Conservation (phyloP, 2,113 vertebrate species). For the Camelus dromedarius region DNA sequence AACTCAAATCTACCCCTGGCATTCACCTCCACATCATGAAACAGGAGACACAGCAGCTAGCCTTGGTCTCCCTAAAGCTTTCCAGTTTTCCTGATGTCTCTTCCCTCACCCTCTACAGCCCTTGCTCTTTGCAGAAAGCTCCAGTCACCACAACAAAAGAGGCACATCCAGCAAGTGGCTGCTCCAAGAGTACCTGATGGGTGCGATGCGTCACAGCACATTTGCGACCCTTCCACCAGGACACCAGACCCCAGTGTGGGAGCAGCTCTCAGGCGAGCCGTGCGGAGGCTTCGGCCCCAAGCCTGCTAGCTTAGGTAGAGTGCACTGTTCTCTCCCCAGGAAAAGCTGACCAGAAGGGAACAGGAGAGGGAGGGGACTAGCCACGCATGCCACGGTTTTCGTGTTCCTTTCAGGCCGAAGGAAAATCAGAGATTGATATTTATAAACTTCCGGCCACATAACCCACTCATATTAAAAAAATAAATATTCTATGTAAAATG, state of each 20-base stretch:
- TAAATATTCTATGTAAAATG: slow-evolving; percentile 12
- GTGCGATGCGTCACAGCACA: not conserved
- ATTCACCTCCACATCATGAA: not conserved
- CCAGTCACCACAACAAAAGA: slow-evolving; percentile 52
- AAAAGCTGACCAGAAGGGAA: slow-evolving; percentile 7
- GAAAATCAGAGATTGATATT: not conserved
- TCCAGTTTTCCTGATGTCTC: not conserved
- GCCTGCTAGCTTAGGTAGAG: not conserved
- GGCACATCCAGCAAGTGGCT: not conserved
- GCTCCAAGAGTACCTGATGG: slow-evolving; percentile 24
- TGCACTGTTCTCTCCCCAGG: not conserved
- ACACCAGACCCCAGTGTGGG: not conserved
- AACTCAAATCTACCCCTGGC: not conserved
- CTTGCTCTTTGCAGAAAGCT: slow-evolving; percentile 5
- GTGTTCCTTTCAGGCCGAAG: not conserved
- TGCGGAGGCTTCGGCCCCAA: not conserved
- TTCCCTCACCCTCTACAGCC: slow-evolving; percentile 22
- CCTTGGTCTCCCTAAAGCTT: not conserved
- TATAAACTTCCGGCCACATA: not conserved
- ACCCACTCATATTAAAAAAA: not conserved
- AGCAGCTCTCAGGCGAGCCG: not conserved
- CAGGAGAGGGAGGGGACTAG: not conserved
- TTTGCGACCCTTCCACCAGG: not conserved
- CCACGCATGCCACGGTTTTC: not conserved
- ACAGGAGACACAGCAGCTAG: not conserved